Conservation (phyloP, 2,113 vertebrate genomes). For the Centropristis striata region DNA sequence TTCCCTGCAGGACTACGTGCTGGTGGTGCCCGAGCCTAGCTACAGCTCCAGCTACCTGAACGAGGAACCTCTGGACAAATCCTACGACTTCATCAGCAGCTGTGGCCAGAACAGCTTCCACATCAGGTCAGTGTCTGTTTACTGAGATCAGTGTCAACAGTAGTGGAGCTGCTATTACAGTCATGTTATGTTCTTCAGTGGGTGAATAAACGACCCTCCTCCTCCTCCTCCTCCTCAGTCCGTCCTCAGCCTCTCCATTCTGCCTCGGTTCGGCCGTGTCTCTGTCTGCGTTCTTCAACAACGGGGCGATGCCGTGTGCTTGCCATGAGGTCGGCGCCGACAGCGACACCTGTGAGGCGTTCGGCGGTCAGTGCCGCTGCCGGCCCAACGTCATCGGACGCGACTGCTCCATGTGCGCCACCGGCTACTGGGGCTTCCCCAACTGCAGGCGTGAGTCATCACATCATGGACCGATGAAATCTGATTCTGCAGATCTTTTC, state of each 20-base stretch:
- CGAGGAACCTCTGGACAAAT: constrained; percentile 95
- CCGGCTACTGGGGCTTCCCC: constrained; percentile 97
- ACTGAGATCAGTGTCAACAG: too few relatives aligned
- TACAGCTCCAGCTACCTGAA: constrained; percentile 90
- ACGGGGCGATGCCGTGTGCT: constrained; percentile 90
- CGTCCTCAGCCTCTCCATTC: constrained; percentile 86
- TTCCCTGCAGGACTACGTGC: constrained; percentile 93
- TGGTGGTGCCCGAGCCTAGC: constrained; percentile 91
- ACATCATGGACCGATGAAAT: too few relatives aligned
- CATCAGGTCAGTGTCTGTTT: constrained; percentile 86
- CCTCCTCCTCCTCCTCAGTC: constrained; percentile 81
- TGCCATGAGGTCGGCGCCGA: constrained; percentile 92
- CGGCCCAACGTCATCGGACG: constrained; percentile 92
- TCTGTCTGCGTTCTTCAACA: constrained; percentile 95
- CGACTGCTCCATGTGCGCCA: constrained; percentile 95
- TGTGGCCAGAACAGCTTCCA: constrained; percentile 94
- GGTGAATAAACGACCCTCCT: background rate
- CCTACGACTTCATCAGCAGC: constrained; percentile 96
- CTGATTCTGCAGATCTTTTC: too few relatives aligned
- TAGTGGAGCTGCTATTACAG: too few relatives aligned
- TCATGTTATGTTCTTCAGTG: background rate
- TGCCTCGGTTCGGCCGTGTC: constrained; percentile 90
- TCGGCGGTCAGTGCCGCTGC: constrained; percentile 94
- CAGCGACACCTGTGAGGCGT: constrained; percentile 88
- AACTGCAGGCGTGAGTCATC: constrained; percentile 94